Evolutionary conservation across 2,113 vertebrate species (phyloP).

Genomic region (Eurypyga helias): DNA sequence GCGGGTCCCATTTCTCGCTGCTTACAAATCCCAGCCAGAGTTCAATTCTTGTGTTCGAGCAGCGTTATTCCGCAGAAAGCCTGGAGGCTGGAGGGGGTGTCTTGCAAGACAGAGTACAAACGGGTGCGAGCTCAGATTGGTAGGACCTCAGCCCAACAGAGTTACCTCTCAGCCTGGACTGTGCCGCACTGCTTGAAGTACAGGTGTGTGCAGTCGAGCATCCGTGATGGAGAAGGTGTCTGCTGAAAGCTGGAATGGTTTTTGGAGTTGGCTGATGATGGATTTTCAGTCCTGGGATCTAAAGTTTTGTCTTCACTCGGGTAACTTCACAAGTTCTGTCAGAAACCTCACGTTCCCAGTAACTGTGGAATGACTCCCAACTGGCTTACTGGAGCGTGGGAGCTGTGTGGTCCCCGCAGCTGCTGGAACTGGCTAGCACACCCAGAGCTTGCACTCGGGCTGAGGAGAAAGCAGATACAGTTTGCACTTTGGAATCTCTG

Average conservation of each 20-base stretch:
- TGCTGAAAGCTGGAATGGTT: neutral
- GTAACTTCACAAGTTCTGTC: neutral
- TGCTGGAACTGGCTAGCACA: neutral
- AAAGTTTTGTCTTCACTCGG: neutral
- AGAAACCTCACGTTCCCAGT: neutral
- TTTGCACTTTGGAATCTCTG: neutral
- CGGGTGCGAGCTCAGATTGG: neutral
- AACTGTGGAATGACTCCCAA: neutral
- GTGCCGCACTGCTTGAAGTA: neutral
- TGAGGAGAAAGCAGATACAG: neutral
- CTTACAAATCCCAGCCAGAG: neutral
- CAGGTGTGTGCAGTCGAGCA: accelerated
- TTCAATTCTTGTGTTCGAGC: neutral
- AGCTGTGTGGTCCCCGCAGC: neutral
- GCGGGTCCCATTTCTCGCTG: neutral
- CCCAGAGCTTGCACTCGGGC: neutral
- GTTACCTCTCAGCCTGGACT: neutral
- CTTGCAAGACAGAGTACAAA: neutral
- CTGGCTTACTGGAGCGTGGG: neutral
- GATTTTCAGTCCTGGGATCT: neutral
- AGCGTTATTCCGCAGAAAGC: neutral
- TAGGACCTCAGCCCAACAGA: neutral
- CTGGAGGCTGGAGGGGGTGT: neutral
- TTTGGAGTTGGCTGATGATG: neutral
- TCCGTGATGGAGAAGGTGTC: neutral